phyloP scores from a whole-genome alignment of 2,113 vertebrate species.

The Todiramphus chloris region DNA sequence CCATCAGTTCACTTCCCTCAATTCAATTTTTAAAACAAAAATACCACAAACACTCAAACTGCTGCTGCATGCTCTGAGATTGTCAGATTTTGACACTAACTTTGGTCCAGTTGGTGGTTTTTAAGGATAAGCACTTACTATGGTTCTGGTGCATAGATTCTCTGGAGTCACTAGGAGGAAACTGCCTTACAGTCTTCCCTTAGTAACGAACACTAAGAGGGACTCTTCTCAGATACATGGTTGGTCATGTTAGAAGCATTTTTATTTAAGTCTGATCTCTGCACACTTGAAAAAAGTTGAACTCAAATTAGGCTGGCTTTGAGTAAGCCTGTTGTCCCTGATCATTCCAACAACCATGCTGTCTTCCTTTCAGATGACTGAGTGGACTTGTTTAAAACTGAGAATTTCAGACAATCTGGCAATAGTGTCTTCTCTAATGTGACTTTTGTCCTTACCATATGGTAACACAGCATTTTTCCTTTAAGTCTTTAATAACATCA shows the following conservation, averaged over 20 bases:
- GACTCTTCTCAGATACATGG: not conserved
- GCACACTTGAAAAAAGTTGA: not conserved
- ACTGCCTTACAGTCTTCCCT: not conserved
- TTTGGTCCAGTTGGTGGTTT: not conserved
- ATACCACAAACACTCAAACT: not conserved
- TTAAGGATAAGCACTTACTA: not conserved
- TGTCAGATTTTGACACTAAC: not conserved
- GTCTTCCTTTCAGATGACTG: not conserved
- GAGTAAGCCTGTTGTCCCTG: not conserved
- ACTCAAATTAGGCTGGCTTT: not conserved
- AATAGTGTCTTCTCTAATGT: not conserved
- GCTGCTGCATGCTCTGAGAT: not conserved
- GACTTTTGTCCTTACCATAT: not conserved
- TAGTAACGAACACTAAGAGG: accelerated
- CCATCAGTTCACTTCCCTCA: not conserved
- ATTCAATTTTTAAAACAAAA: not conserved
- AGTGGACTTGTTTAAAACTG: not conserved
- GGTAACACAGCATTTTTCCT: not conserved
- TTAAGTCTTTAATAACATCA: not conserved
- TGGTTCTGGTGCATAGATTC: not conserved
- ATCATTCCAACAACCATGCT: not conserved
- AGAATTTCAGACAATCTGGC: not conserved
- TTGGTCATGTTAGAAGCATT: not conserved
- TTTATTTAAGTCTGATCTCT: not conserved
- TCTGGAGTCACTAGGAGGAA: not conserved